Evolutionary conservation across 2,888 invertebrate genomes (phyloP), one percentile per base, ranked within the genome.

Genomic region (Cacoxenus indagator): DNA sequence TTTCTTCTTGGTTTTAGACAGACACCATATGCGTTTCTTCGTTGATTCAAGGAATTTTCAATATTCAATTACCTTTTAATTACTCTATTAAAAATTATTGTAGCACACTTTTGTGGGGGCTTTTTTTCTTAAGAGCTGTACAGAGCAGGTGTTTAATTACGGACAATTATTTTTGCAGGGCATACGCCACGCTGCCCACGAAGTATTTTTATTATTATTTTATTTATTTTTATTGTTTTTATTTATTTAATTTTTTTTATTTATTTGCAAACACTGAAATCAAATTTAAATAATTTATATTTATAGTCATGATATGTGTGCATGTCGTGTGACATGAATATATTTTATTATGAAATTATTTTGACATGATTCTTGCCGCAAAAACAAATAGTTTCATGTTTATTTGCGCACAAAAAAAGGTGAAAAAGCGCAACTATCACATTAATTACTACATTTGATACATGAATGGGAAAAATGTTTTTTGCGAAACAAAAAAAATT

Each of bases 231-330:
- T n/a, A n/a, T n/a, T n/a, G n/a, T n/a, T n/a, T n/a, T n/a, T n/a
- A n/a, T n/a, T n/a, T n/a, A n/a, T n/a, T n/a, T n/a, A n/a, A n/a
- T n/a, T n/a, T n/a, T n/a, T n/a, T n/a, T n/a, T n/a, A n/a, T n/a
- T n/a, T n/a, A n/a, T 64, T 61, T 55, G 29, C 65, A 65, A 57
- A 37, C 48, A 62, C 72, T 67, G 69, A 74, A 66, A 55, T 51
- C 51, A 64, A 19, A 51, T 43, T 61, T 61, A 17, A 61, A 29
- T 61, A 11, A 26, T 59, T 55, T 68, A 64, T 61, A 37, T 67
- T 46, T 45, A 62, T 64, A 67, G 46, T 61, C 45, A 22, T 37
- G 6, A 70, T 46, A 55, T 61, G 43, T 43, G 1, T 26, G 61
- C 26, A 0, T 24, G 6, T 45, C 11, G 6, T 54, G 8, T 51